Percentiles rank a stretch among this genome's conserved stretches.
These are phyloP conservation scores for Aphis gossypii DNA, from an alignment of 1,140 invertebrate species.

Conservation along the genomic window DNA sequence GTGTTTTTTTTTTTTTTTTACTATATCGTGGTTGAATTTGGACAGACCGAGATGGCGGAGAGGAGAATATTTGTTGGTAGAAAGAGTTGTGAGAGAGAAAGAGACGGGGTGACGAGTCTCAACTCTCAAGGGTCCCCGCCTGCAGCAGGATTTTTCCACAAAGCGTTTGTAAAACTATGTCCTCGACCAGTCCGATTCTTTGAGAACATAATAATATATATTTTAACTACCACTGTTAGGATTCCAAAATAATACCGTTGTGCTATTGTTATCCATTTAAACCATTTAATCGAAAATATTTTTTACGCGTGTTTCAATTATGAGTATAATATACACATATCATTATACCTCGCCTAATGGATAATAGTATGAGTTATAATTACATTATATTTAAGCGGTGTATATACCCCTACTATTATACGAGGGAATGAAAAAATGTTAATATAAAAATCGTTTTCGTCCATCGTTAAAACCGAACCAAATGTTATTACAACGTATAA, in stretches of 20 bases:
- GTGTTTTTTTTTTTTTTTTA: slow-evolving; percentile 9
- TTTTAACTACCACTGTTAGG: not conserved
- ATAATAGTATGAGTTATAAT: not conserved
- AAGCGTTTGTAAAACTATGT: not conserved
- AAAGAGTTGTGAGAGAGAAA: not conserved
- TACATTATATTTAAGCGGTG: not conserved
- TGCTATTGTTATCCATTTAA: not conserved
- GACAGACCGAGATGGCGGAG: not conserved
- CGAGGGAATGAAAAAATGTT: not conserved
- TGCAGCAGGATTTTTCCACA: not conserved
- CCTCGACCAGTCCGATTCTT: not conserved
- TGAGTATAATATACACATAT: not conserved
- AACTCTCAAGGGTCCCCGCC: not conserved
- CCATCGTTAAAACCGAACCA: not conserved
- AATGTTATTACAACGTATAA: not conserved
- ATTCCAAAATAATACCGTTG: not conserved
- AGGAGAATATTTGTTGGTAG: not conserved
- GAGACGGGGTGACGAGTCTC: not conserved
- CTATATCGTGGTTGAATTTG: not conserved
- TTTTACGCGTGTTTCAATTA: not conserved
- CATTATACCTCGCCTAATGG: not conserved
- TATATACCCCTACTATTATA: not conserved
- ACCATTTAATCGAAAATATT: not conserved
- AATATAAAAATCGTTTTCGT: not conserved
- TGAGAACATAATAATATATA: not conserved